phyloP scores from a whole-genome alignment of 53 echinoderm and acorn worm genomes.

The Patiria pectinifera region DNA sequence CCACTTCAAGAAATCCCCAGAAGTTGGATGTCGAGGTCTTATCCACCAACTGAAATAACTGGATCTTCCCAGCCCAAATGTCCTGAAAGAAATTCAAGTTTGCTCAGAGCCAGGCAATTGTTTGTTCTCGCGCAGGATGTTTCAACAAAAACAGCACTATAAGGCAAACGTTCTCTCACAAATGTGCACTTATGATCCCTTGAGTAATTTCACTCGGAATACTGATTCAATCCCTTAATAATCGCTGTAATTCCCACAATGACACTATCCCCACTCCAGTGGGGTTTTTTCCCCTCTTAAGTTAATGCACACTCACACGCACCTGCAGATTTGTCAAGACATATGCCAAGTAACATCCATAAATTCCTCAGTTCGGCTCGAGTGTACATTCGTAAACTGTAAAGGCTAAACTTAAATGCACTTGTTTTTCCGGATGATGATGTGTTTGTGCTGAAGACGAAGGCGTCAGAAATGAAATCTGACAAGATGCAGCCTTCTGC shows the following conservation, averaged over 20 bases:
- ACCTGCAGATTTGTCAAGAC: constrained; percentile 41
- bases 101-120: neutral
- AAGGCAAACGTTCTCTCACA: neutral
- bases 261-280: constrained; percentile 8
- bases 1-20: neutral
- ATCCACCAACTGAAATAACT: constrained; percentile 15
- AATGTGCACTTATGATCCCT: constrained; percentile 24
- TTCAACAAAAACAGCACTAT: constrained; percentile 24
- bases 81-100: neutral
- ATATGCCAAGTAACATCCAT: neutral
- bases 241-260: neutral
- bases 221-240: constrained; percentile 25
- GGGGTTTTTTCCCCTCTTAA: neutral
- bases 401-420: neutral
- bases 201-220: neutral
- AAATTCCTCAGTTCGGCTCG: constrained; percentile 9
- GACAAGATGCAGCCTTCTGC: neutral
- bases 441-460: neutral
- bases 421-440: neutral
- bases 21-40: neutral
- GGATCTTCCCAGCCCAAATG: neutral
- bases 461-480: neutral
- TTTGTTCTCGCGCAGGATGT: constrained; percentile 20
- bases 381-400: neutral
- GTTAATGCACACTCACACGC: neutral